These are phyloP conservation scores for Actinia tenebrosa DNA, from an alignment of 64 coral and sea anemone genomes.

Conservation along the genomic window DNA sequence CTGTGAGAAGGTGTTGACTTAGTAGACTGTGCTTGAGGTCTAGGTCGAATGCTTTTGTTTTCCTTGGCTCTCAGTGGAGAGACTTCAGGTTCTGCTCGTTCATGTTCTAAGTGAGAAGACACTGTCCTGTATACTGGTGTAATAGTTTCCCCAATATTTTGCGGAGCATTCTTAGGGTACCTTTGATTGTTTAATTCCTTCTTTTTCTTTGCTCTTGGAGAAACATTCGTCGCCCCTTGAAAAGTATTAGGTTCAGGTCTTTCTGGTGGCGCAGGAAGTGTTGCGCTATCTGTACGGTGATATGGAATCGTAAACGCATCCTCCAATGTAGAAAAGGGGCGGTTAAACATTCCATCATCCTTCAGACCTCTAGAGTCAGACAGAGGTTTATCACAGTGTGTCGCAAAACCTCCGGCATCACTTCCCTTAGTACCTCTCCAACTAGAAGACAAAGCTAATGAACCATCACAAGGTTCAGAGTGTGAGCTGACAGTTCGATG, in stretches of 20 bases:
- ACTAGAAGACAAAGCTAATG: not conserved
- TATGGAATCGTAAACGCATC: constrained; percentile 87
- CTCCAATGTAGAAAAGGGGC: constrained; percentile 32
- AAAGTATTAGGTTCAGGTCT: constrained; percentile 20
- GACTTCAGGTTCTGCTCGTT: not conserved
- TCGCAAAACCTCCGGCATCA: not conserved
- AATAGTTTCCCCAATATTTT: not conserved
- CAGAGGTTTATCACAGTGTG: not conserved
- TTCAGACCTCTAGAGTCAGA: not conserved
- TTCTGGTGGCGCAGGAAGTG: constrained; percentile 43
- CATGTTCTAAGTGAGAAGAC: not conserved
- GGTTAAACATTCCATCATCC: not conserved
- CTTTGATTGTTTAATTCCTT: not conserved
- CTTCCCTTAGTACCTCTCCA: not conserved
- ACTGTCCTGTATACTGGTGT: not conserved
- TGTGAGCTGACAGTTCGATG: constrained; percentile 46
- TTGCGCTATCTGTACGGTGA: constrained; percentile 70
- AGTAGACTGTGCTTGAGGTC: not conserved
- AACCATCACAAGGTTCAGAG: constrained; percentile 33
- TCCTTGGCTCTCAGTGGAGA: not conserved
- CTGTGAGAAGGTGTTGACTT: not conserved
- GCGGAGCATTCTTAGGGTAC: not conserved
- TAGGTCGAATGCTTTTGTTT: not conserved
- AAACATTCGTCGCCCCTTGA: not conserved
- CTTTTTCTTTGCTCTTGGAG: not conserved